A percentile compares a stretch with the other conserved stretches of the same genome.
These are phyloP conservation scores for Castor canadensis DNA, from an alignment of 2,113 vertebrate species.

Conservation along the genomic window DNA sequence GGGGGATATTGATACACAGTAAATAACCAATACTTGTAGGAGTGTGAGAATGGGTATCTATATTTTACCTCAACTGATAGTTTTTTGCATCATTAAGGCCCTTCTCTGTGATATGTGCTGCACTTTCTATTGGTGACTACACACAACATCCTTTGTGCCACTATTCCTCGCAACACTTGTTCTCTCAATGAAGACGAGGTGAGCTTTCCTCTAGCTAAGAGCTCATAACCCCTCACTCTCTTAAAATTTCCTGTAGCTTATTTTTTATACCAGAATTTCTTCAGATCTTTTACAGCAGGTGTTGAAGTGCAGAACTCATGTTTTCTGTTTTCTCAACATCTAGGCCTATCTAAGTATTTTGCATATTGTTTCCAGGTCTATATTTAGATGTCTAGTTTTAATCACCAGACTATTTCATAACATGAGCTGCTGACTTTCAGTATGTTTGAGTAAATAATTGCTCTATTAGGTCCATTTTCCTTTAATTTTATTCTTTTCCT, in stretches of 20 bases:
- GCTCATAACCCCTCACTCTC: neutral
- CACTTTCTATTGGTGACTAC: neutral
- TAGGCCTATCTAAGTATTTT: neutral
- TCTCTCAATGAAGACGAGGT: neutral
- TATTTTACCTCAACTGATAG: too few species aligned
- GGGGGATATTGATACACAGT: neutral
- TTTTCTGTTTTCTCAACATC: neutral
- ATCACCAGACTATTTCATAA: slow-evolving; percentile 7
- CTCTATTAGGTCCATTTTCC: neutral
- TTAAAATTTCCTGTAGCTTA: neutral
- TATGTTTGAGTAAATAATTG: neutral
- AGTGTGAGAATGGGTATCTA: neutral
- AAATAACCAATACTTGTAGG: neutral
- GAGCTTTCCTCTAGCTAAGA: neutral
- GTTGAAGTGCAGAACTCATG: neutral
- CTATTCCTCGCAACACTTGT: neutral
- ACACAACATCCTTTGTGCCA: neutral
- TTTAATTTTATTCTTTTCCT: neutral
- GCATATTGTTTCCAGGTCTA: neutral
- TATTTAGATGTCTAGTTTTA: slow-evolving; percentile 17
- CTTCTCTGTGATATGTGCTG: neutral
- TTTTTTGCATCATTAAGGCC: neutral
- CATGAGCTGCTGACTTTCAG: neutral
- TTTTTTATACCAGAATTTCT: neutral
- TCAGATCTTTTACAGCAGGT: neutral